Conservation (phyloP, 2,888 invertebrate species). For the Tubulanus polymorphus region DNA sequence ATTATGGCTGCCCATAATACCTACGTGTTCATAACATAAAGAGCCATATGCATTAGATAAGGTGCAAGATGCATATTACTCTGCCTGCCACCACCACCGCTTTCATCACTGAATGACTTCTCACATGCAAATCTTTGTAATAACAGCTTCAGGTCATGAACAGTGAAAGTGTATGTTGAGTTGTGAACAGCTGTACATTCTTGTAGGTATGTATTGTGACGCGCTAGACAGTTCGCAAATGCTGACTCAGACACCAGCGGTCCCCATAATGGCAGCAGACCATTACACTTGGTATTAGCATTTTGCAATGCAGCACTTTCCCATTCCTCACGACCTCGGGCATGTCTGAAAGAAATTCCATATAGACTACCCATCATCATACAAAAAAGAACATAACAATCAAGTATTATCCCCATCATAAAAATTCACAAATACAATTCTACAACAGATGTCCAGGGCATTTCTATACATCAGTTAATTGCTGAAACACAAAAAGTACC, state of each 20-base stretch:
- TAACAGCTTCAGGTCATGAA: constrained; percentile 89
- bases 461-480: no score
- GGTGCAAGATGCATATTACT: constrained; percentile 96
- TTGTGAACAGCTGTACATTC: constrained; percentile 55
- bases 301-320: constrained; percentile 96
- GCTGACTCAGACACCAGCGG: constrained; percentile 59
- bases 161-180: constrained; percentile 61
- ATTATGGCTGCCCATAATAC: constrained; percentile 19
- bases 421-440: no score
- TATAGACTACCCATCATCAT: background rate
- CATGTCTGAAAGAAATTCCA: constrained; percentile 53
- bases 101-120: constrained; percentile 94
- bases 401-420: no score
- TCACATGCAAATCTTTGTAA: constrained; percentile 86
- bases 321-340: constrained; percentile 86
- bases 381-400: no score
- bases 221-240: constrained; percentile 84
- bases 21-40: constrained; percentile 71
- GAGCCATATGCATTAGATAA: constrained; percentile 87
- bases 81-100: constrained; percentile 85
- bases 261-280: constrained; percentile 92
- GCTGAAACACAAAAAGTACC: no score
- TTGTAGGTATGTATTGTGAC: constrained; percentile 58
- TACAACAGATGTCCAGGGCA: no score
- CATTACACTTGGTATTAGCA: constrained; percentile 96